A percentile compares a stretch with the other conserved stretches of the same genome.
phyloP scores from a whole-genome alignment of 1,140 invertebrate genomes.

The Parasteatoda tepidariorum region DNA sequence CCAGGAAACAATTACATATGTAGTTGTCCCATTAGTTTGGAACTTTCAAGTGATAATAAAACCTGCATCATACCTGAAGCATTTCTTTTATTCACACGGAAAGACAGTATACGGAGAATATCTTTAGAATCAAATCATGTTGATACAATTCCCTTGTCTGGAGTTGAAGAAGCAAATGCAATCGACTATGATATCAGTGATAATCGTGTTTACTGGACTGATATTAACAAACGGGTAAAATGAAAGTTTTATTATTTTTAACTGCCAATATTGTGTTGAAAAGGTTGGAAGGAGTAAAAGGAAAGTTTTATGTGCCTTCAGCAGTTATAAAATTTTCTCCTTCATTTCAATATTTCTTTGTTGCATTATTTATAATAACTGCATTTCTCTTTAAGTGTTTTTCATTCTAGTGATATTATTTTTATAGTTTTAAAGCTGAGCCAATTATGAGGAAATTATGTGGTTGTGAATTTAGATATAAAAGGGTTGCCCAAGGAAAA shows the following conservation, averaged over 20 bases:
- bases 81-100: slow-evolving; percentile 86
- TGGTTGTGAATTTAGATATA: no score
- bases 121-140: slow-evolving; percentile 85
- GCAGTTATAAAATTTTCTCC: no score
- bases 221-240: slow-evolving; percentile 72
- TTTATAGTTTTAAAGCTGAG: no score
- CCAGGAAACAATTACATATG: slow-evolving; percentile 81
- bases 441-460: no score
- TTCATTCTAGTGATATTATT: no score
- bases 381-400: no score
- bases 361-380: no score
- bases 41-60: slow-evolving; percentile 85
- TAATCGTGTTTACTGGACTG: slow-evolving; percentile 86
- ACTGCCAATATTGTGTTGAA: no score
- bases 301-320: no score
- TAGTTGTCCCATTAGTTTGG: slow-evolving; percentile 89
- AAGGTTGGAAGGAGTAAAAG: no score
- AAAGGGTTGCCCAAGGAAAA: no score
- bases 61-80: slow-evolving; percentile 93
- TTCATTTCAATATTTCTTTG: no score
- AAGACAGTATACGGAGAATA: slow-evolving; percentile 84
- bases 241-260: not conserved
- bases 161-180: slow-evolving; percentile 82
- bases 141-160: slow-evolving; percentile 81
- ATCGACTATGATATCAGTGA: slow-evolving; percentile 83